phyloP scores from a whole-genome alignment of 2,113 vertebrate species.

The Nesoenas mayeri region DNA sequence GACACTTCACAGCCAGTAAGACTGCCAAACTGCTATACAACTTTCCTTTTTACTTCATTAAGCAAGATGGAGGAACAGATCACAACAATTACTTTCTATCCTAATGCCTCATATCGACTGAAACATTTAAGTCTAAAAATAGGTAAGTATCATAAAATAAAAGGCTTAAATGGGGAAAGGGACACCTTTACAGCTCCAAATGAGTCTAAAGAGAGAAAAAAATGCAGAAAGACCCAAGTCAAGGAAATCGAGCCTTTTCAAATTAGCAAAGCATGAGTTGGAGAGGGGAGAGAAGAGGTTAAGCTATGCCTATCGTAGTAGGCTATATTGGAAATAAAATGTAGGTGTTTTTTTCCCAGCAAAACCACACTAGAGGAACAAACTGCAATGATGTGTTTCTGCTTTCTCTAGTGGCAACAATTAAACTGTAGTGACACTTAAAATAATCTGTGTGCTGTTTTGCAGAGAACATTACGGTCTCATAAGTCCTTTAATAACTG shows the following conservation, averaged over 20 bases:
- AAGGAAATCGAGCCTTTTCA: not conserved
- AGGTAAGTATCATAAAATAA: not conserved
- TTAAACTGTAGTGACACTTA: not conserved
- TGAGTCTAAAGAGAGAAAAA: not conserved
- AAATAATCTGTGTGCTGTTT: not conserved
- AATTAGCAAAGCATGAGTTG: not conserved
- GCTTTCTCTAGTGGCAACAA: not conserved
- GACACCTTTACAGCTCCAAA: not conserved
- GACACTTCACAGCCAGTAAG: conserved; percentile 40
- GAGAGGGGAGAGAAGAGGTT: not conserved
- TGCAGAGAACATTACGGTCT: not conserved
- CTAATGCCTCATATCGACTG: not conserved
- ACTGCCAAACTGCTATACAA: conserved; percentile 5
- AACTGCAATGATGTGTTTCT: not conserved
- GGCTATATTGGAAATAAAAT: not conserved
- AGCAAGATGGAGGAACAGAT: not conserved
- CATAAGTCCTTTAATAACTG: not conserved
- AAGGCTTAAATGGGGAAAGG: not conserved
- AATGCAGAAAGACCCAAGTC: not conserved
- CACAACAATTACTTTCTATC: conserved; percentile 19
- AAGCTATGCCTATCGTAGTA: not conserved
- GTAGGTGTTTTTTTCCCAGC: not conserved
- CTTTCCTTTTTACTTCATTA: conserved; percentile 52
- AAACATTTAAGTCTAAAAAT: conserved; percentile 11
- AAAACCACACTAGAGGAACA: not conserved